These are phyloP conservation scores for Chymomyza amoena DNA, from an alignment of 2,888 invertebrate species.

Conservation along the genomic window DNA sequence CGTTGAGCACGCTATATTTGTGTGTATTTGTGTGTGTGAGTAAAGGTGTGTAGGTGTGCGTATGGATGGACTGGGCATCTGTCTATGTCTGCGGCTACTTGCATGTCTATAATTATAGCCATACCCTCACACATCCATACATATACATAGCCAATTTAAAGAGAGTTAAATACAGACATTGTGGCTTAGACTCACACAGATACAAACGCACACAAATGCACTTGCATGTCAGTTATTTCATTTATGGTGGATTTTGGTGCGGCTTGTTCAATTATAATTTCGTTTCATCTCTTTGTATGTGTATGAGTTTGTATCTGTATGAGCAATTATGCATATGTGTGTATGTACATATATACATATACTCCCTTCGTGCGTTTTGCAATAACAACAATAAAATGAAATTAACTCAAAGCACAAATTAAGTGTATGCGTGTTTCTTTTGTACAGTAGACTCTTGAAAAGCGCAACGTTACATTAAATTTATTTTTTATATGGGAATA, in stretches of 20 bases:
- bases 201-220: conserved; percentile 8
- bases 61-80: not conserved
- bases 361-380: conserved; percentile 53
- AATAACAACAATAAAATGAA: conserved; percentile 66
- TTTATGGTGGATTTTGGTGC: conserved; percentile 49
- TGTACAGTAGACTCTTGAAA: not conserved
- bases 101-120: conserved; percentile 63
- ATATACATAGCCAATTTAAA: conserved; percentile 31
- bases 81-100: conserved; percentile 43
- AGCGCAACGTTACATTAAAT: no score
- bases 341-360: conserved; percentile 10
- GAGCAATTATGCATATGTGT: conserved; percentile 2
- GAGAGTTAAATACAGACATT: conserved; percentile 66
- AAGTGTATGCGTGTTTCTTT: conserved; percentile 21
- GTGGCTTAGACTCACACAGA: conserved; percentile 46
- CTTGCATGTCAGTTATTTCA: conserved; percentile 46
- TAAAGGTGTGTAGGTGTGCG: not conserved
- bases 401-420: conserved; percentile 66
- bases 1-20: conserved; percentile 31
- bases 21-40: not conserved
- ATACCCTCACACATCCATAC: conserved; percentile 27
- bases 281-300: conserved; percentile 29
- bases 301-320: not conserved
- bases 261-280: conserved; percentile 64
- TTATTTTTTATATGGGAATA: no score